Conservation (phyloP, 2,888 invertebrate species). For the Achlya flavicornis region DNA sequence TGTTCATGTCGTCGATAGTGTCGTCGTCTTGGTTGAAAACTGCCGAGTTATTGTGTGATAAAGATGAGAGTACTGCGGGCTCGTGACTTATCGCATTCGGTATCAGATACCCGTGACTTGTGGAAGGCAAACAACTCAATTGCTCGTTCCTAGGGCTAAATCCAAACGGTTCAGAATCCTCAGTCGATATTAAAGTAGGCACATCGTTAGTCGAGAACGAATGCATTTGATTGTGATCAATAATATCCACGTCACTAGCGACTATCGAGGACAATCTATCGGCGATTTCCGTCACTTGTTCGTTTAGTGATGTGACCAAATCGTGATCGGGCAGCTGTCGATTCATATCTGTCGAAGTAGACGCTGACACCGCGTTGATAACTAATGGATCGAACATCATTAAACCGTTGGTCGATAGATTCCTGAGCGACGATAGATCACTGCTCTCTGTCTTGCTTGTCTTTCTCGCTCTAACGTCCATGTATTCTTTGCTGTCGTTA, state of each 20-base stretch:
- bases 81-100: conserved; percentile 85
- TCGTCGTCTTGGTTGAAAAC: conserved; percentile 75
- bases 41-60: conserved; percentile 77
- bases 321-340: conserved; percentile 74
- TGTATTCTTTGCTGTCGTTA: conserved; percentile 44
- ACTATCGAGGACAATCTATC: conserved; percentile 76
- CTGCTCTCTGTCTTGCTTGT: conserved; percentile 65
- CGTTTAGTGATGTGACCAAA: conserved; percentile 76
- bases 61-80: conserved; percentile 79
- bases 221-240: conserved; percentile 66
- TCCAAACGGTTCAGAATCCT: conserved; percentile 54
- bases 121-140: conserved; percentile 83
- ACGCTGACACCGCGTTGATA: conserved; percentile 67
- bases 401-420: conserved; percentile 75
- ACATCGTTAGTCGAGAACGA: conserved; percentile 77
- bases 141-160: conserved; percentile 71
- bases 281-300: conserved; percentile 79
- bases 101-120: conserved; percentile 85
- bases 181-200: conserved; percentile 64
- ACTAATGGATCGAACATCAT: conserved; percentile 81
- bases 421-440: conserved; percentile 70
- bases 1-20: conserved; percentile 42
- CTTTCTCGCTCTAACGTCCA: conserved; percentile 56
- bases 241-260: conserved; percentile 61
- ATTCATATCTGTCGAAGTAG: conserved; percentile 55